A percentile compares a stretch with the other conserved stretches of the same genome.
phyloP scores from a whole-genome alignment of 2,888 invertebrate species.

The Eristalis intricaria region DNA sequence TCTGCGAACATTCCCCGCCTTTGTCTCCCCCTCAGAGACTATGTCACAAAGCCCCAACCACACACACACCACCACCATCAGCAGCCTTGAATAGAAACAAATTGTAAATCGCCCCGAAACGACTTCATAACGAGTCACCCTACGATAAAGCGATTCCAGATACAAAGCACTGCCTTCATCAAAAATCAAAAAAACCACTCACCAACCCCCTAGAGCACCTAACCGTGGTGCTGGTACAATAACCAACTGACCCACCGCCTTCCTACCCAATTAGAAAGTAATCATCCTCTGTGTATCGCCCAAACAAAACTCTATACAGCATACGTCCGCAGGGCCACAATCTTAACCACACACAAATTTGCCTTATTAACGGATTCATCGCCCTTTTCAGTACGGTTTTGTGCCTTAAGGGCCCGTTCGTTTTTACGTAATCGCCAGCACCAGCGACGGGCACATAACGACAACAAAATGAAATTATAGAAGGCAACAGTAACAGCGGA shows the following conservation, averaged over 20 bases:
- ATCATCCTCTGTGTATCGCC: conserved; percentile 31
- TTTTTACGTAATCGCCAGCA: conserved; percentile 49
- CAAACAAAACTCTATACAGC: conserved; percentile 4
- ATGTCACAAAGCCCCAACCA: not conserved
- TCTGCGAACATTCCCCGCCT: not conserved
- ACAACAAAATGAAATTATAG: conserved; percentile 54
- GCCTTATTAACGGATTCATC: conserved; percentile 50
- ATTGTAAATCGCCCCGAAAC: not conserved
- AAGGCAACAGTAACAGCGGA: conserved; percentile 32
- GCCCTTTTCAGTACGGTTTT: conserved; percentile 32
- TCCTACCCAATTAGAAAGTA: conserved; percentile 21
- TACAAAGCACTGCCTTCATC: not conserved
- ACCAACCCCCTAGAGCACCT: not conserved
- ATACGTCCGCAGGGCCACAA: conserved; percentile 30
- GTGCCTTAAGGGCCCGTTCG: conserved; percentile 20
- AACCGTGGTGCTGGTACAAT: not conserved
- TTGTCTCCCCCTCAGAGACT: not conserved
- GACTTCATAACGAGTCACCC: not conserved
- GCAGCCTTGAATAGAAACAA: not conserved
- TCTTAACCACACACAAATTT: conserved; percentile 47
- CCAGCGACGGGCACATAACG: conserved; percentile 14
- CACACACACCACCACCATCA: not conserved
- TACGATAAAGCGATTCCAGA: not conserved
- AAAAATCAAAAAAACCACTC: not conserved
- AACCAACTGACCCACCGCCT: conserved; percentile 17